Base-by-base conservation (phyloP, 2,888 invertebrate species). In the Parapristionchus giblindavisi region DNA sequence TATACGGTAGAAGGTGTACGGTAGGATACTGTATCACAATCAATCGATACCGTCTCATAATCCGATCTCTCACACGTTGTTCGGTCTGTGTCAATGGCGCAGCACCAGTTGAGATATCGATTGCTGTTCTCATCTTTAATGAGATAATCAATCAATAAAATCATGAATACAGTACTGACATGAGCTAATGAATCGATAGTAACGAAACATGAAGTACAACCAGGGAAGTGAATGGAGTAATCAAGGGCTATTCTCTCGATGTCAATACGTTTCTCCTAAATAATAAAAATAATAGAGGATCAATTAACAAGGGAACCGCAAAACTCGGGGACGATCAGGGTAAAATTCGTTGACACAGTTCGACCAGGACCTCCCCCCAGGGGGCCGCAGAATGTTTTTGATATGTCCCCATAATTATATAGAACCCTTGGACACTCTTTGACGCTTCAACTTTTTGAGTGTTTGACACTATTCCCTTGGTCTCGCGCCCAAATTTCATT, bases 31-130 rank as follows among this genome's bases (percentile, higher is more conserved):
- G n/a, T n/a, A n/a, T n/a, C n/a, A n/a, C n/a, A n/a, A n/a, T n/a
- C n/a, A n/a, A n/a, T n/a, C n/a, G n/a, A n/a, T 48, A 84, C 85
- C 85, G 77, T 71, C 85, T 75, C 84, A 84, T 85, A 6, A 85
- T 84, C 56, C 85, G 70, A 73, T 85, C 84, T n/a, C 82, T 60
- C 11, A 85, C 84, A 71, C 84, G 58, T 36, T 77, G 77, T 74
- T 85, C 85, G 6, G 82, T 72, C 21, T 81, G 79, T 5, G 77
- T 78, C 2, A 85, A 65, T 14, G 76, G 56, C 0, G 56, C 58
- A 24, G 54, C 71, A 32, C 68, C 68, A 6, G 36, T 68, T 3
- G 52, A n/a, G 24, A 68, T 34, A 24, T 68, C 68, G 1, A 68
- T n/a, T 3, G 40, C 21, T 5, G 68, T 38, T 68, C 52, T 51